phyloP scores from a whole-genome alignment of 1,140 invertebrate genomes.

The Drosophila kikkawai region DNA sequence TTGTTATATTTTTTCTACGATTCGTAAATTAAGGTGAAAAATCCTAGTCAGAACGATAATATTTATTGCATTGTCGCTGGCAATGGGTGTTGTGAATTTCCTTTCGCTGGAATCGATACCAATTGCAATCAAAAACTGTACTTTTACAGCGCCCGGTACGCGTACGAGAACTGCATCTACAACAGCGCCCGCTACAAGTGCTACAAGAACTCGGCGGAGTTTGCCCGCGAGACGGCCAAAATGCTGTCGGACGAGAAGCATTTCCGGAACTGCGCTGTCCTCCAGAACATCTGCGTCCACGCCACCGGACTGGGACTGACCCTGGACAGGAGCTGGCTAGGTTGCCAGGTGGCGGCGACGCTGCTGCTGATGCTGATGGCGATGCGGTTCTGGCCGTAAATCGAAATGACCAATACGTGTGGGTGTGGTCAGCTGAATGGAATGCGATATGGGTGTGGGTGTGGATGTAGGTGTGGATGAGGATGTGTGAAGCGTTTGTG shows the following conservation, averaged over 20 bases:
- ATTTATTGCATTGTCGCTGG: background rate
- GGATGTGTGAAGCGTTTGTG: constrained; percentile 6
- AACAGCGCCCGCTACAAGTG: constrained; percentile 82
- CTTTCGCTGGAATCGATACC: constrained; percentile 4
- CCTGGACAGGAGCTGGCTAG: constrained; percentile 16
- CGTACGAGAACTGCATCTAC: constrained; percentile 83
- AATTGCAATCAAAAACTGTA: constrained; percentile 3
- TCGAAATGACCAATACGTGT: constrained; percentile 21
- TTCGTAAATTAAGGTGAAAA: background rate
- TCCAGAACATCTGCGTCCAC: constrained; percentile 65
- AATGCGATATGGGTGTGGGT: constrained; percentile 16
- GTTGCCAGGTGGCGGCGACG: constrained; percentile 16
- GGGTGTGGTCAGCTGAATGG: constrained; percentile 12
- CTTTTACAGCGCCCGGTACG: constrained; percentile 68
- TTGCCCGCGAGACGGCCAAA: constrained; percentile 80
- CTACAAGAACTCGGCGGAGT: constrained; percentile 79
- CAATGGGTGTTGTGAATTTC: background rate
- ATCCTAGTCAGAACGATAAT: background rate
- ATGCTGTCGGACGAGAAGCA: constrained; percentile 83
- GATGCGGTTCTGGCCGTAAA: constrained; percentile 33
- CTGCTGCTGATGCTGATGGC: constrained; percentile 25
- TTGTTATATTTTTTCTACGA: background rate
- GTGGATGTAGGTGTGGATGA: background rate
- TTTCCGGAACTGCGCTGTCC: constrained; percentile 75
- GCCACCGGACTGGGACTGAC: background rate